Base-by-base conservation (phyloP, 1,140 invertebrate species). In the Euura saliciscinereae region DNA sequence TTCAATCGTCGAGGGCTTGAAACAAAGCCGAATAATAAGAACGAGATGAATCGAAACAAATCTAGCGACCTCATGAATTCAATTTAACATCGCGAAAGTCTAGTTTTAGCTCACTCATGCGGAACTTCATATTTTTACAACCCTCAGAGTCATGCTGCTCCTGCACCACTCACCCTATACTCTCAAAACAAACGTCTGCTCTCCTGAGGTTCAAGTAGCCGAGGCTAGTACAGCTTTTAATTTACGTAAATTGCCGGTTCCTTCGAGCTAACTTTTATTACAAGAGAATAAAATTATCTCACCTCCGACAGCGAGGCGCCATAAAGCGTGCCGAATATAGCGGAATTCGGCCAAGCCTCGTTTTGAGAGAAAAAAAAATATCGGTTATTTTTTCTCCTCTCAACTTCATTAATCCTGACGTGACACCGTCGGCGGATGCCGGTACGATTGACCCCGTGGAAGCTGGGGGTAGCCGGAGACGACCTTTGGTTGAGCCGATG, bases 211-310 rank as follows among this genome's bases (percentile, higher is more conserved):
- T 8, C 51, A 59, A 59, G 51, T 59, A n/a, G 51, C 51, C 51
- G 51, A 28, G 51, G 51, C 51, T 8, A 59, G 13, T 59, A 59
- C 51, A 77, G 79, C 81, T 78, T 83, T 84, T 84, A 84, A 85
- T 85, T 84, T 84, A 81, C 81, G 81, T 81, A 82, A 84, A 85
- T 85, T 83, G 79, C 82, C 79, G 78, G 5, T 44, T 8, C 66
- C 66, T 28, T 11, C 66, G 66, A 28, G 43, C 66, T 28, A 67
- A 67, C 66, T 67, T 67, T 67, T 28, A 67, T 67, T 67, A 67
- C 66, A 42, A 28, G 43, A 28, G 66, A 67, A 67, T 67, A 67
- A 67, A 67, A 67, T 67, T 13, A 67, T 67, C 42, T 67, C 8
- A 44, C 66, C 66, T 67, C 43, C 43, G 43, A 67, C 66, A 67